These are phyloP conservation scores for Timandra comae DNA, from an alignment of 2,888 invertebrate species.

Conservation along the genomic window DNA sequence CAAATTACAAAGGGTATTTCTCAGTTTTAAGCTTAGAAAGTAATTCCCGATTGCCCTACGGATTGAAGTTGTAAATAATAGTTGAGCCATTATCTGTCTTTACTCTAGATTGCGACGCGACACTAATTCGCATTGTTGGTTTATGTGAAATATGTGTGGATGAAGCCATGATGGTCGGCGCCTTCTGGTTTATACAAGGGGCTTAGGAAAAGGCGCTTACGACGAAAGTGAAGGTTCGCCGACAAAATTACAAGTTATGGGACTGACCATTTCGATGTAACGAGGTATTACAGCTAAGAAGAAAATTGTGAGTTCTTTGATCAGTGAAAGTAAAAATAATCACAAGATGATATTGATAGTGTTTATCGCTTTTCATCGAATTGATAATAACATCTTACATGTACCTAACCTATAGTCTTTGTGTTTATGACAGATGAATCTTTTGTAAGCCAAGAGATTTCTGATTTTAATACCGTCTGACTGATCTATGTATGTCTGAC, in stretches of 20 bases:
- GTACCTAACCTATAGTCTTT: too few relatives aligned
- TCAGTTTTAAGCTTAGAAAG: conserved; percentile 65
- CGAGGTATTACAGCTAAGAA: background rate
- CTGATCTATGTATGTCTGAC: too few relatives aligned
- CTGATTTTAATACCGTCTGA: too few relatives aligned
- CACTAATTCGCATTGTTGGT: conserved; percentile 49
- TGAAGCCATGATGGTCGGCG: conserved; percentile 16
- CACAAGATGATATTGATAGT: too few relatives aligned
- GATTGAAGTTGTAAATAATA: conserved; percentile 46
- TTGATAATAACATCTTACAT: too few relatives aligned
- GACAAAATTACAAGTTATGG: too few relatives aligned
- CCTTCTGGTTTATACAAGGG: conserved; percentile 3
- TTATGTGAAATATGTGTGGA: conserved; percentile 34
- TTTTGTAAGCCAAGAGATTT: too few relatives aligned
- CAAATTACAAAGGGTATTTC: conserved; percentile 17
- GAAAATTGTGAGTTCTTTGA: background rate
- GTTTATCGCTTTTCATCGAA: too few relatives aligned
- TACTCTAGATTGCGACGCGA: conserved; percentile 47
- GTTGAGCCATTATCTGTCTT: conserved; percentile 51
- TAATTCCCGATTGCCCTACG: conserved; percentile 38
- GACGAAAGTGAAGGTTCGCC: too few relatives aligned
- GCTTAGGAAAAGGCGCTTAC: background rate
- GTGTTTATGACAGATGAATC: too few relatives aligned
- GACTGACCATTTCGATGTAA: too few relatives aligned
- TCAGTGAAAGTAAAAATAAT: too few relatives aligned